Percentiles rank a stretch among this genome's conserved stretches.
Conservation (phyloP, 2,113 vertebrate species). For the Sorex fumeus region DNA sequence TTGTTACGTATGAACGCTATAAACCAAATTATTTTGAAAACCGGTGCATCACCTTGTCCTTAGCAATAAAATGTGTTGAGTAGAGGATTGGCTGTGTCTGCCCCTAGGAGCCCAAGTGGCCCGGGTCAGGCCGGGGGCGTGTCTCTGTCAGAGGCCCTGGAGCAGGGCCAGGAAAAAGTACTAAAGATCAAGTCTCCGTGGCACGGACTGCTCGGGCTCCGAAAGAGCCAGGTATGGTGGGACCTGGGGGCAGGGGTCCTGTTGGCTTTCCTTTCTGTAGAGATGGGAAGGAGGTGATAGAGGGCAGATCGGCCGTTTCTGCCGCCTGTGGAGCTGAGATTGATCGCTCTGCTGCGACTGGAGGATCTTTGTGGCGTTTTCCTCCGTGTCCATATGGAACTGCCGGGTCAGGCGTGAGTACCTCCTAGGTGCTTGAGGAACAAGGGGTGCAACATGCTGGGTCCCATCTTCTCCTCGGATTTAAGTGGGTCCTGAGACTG, state of each 20-base stretch:
- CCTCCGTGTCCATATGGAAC: not conserved
- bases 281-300: not conserved
- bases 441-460: not conserved
- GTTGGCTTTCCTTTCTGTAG: not conserved
- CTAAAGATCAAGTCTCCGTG: not conserved
- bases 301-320: not conserved
- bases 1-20: constrained; percentile 90
- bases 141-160: not conserved
- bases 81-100: constrained; percentile 86
- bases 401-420: not conserved
- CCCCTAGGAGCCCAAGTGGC: constrained; percentile 82
- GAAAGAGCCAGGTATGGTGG: not conserved
- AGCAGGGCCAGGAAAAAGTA: not conserved
- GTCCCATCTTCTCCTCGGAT: not conserved
- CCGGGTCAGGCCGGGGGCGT: constrained; percentile 68
- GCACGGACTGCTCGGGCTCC: not conserved
- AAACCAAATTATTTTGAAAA: constrained; percentile 91
- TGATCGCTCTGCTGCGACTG: not conserved
- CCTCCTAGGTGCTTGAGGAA: not conserved
- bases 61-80: constrained; percentile 89
- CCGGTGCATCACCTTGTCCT: constrained; percentile 88
- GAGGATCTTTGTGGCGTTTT: not conserved
- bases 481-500: not conserved
- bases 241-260: not conserved
- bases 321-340: not conserved